Evolutionary conservation across 2,888 invertebrate genomes (phyloP).

Genomic region (Arrhopalites spinosus): DNA sequence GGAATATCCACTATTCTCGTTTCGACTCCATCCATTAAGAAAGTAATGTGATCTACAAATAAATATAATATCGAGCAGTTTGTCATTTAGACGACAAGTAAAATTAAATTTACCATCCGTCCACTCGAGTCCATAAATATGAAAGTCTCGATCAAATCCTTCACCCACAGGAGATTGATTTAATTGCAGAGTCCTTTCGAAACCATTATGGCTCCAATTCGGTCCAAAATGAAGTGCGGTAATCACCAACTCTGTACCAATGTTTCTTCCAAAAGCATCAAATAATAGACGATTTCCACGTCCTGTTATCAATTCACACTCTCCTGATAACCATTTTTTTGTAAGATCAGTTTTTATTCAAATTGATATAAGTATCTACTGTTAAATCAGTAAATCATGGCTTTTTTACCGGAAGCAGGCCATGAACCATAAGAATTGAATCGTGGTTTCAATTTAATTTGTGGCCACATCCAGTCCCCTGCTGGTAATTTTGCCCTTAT

Average conservation of each 20-base stretch:
- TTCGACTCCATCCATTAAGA: slow-evolving; percentile 62
- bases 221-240: slow-evolving; percentile 74
- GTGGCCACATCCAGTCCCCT: slow-evolving; percentile 74
- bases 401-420: no score
- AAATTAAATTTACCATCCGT: slow-evolving; percentile 63
- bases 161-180: slow-evolving; percentile 56
- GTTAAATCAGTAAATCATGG: no score
- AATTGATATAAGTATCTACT: no score
- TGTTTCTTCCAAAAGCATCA: slow-evolving; percentile 59
- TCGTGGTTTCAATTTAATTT: slow-evolving; percentile 73
- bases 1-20: slow-evolving; percentile 64
- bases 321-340: slow-evolving; percentile 72
- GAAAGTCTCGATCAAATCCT: slow-evolving; percentile 65
- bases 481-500: slow-evolving; percentile 71
- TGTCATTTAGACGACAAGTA: neutral
- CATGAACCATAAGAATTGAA: slow-evolving; percentile 69
- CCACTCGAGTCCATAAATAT: slow-evolving; percentile 72
- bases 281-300: slow-evolving; percentile 68
- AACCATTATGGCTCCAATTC: slow-evolving; percentile 64
- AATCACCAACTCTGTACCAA: slow-evolving; percentile 66
- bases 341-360: no score
- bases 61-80: neutral
- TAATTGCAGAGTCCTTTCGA: slow-evolving; percentile 65
- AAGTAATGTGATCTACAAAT: slow-evolving; percentile 19
- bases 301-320: slow-evolving; percentile 72